A percentile compares a stretch with the other conserved stretches of the same genome.
Conservation (phyloP, 2,113 vertebrate species). For the Pluvialis apricaria region DNA sequence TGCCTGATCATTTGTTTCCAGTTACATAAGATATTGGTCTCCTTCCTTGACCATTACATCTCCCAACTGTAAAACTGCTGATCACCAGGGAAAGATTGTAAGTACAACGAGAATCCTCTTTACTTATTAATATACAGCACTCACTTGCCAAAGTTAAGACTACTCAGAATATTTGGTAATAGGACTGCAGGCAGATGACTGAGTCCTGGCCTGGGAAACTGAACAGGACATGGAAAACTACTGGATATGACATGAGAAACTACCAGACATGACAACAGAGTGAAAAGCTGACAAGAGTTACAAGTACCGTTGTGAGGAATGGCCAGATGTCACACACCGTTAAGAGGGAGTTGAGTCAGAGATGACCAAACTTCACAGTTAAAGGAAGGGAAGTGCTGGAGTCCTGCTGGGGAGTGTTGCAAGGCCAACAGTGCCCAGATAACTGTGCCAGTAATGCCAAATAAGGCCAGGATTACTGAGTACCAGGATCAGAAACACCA, state of each 20-base stretch:
- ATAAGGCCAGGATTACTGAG: neutral
- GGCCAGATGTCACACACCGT: rapidly evolving
- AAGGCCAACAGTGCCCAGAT: neutral
- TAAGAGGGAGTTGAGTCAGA: neutral
- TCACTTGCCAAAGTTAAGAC: neutral
- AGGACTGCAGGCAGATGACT: neutral
- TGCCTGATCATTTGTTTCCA: neutral
- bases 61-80: neutral
- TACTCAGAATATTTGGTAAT: neutral
- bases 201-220: neutral
- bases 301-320: neutral
- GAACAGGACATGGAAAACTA: neutral
- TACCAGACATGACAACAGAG: neutral
- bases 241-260: neutral
- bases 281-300: neutral
- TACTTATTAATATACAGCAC: neutral
- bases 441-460: neutral
- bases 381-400: neutral
- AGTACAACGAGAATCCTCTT: neutral
- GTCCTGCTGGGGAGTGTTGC: neutral
- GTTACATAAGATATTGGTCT: neutral
- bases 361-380: neutral
- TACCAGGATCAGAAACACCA: neutral
- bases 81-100: neutral
- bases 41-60: neutral